Base-by-base conservation (phyloP, 2,113 vertebrate genomes). In the Hystrix brachyura region DNA sequence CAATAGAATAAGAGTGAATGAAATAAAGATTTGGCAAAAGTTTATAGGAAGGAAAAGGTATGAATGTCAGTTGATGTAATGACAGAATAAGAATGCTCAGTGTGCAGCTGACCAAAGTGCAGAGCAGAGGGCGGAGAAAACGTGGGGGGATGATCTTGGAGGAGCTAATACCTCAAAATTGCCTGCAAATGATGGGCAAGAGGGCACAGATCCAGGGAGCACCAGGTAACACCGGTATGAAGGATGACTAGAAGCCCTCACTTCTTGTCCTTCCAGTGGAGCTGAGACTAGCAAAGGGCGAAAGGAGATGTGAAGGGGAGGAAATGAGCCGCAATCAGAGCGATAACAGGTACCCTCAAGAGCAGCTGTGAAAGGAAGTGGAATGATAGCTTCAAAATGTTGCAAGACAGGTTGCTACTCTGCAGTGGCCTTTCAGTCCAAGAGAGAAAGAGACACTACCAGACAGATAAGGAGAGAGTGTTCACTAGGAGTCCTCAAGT, bases 281-380 rank as follows among this genome's bases (percentile, higher is more conserved):
- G 6, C 43, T 46, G 18, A 62, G 27, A 64, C 7, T 3, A 51
- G 51, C 27, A n/a, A 48, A n/a, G 51, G 11, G 9, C 19, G 3
- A 76, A 60, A 21, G n/a, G 55, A 64, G 64, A 79, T 5, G 14
- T 21, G 5, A 9, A 65, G 59, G 27, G 62, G 13, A 78, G 8
- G 32, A 25, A 59, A 65, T 15, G 60, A 65, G n/a, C 46, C 9
- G 13, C n/a, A 3, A 32, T 53, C 2, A 19, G n/a, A 62, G 4
- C 0, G 14, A 1, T 17, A 38, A 21, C 1, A 43, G 32, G 3
- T 59, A 3, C 10, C 23, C 2, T 7, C 46, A 32, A 34, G 51
- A 27, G 27, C 23, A 59, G 38, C 60, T 15, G 0, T 12, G 34
- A 19, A 29, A 10, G 53, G 53, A 9, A 1, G 14, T 2, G 25